Percentiles rank a stretch among this genome's conserved stretches.
phyloP scores from a whole-genome alignment of 1,140 invertebrate genomes.

The Cardiocondyla obscurior region DNA sequence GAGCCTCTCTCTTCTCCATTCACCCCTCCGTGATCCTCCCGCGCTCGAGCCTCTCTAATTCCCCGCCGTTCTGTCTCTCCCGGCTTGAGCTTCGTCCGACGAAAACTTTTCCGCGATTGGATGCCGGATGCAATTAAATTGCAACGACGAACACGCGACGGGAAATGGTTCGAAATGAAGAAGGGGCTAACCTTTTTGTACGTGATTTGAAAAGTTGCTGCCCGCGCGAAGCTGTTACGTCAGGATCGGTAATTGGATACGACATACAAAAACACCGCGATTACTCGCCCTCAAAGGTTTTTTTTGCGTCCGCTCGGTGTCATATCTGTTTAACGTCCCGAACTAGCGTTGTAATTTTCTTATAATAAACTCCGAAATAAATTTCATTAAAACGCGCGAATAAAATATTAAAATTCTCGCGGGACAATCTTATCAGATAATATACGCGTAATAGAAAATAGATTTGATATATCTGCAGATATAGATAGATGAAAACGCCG shows the following conservation, averaged over 20 bases:
- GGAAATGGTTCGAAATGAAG: slow-evolving; percentile 45
- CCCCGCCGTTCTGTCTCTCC: background rate
- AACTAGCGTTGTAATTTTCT: background rate
- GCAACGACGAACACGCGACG: slow-evolving; percentile 61
- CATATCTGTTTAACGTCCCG: background rate
- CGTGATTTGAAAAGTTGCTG: slow-evolving; percentile 37
- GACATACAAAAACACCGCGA: slow-evolving; percentile 10
- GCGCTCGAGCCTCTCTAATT: background rate
- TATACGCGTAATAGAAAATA: background rate
- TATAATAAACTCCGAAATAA: no score
- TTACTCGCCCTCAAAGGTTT: background rate
- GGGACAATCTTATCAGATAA: slow-evolving; percentile 18
- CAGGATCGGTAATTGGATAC: slow-evolving; percentile 23
- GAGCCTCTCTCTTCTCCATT: slow-evolving; percentile 26
- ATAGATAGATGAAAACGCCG: no score
- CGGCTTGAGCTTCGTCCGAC: background rate
- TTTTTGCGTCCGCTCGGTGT: background rate
- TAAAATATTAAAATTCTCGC: background rate
- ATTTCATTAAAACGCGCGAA: no score
- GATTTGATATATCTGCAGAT: no score
- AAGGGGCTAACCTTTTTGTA: slow-evolving; percentile 36
- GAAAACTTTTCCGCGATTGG: slow-evolving; percentile 70
- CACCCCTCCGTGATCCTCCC: background rate
- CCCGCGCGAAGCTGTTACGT: slow-evolving; percentile 26
- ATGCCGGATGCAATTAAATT: slow-evolving; percentile 68